Evolutionary conservation across 2,113 vertebrate species (phyloP), one percentile per base, ranked within the genome.

Genomic region (Nicator chloris): DNA sequence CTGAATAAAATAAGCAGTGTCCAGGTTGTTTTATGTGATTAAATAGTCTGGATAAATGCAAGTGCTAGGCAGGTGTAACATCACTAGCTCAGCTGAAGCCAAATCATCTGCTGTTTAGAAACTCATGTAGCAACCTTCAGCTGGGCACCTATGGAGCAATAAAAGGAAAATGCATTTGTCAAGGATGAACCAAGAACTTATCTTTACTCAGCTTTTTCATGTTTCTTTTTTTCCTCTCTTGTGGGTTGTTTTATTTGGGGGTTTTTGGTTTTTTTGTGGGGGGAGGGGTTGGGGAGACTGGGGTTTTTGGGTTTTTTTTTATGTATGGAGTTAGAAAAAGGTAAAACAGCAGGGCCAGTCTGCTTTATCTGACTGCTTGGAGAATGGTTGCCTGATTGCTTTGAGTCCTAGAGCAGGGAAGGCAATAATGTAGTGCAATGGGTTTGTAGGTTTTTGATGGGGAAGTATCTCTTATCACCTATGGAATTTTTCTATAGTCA

Each of bases 31-130:
- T 80, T 47, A 18, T 59, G 75, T 26, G 8, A 68, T 90, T 28
- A 87, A 77, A 80, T 27, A 54, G 30, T 64, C 35, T 66, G 39
- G 35, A 63, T 13, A 70, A 72, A 57, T 45, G 39, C 33, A 86
- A 4, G 8, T 4, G 5, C 27, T 44, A 39, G 27, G 27, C 35
- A 93, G 37, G n/a, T 37, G 6, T 49, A 72, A 35, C 44, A 90
- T 94, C 94, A 96, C 65, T 95, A 97, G 61, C 90, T 96, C 70
- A 96, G 96, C 49, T 66, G 84, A 66, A 97, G 61, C 65, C 93
- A 84, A 97, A 92, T 94, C 91, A 92, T 83, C 76, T 97, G 68
- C 92, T 92, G 11, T 96, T 97, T 92, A 97, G 90, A 78, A 98
- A 96, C 18, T 28, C 91, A 91, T 72, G 87, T 97, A 42, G 93